These are phyloP conservation scores for Ctenoplectra terminalis DNA, from an alignment of 1,140 invertebrate genomes.

Conservation along the genomic window DNA sequence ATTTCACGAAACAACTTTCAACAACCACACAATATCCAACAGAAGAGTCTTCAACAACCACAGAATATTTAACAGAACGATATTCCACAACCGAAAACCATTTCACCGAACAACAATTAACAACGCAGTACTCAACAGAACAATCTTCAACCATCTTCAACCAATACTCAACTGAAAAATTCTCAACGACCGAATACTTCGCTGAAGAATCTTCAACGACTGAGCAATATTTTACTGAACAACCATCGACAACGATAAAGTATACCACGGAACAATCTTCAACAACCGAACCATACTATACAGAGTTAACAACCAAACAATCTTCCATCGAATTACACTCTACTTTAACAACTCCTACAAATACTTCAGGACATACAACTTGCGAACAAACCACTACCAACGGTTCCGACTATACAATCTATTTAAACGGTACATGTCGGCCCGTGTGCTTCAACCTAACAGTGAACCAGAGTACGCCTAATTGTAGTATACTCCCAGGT, in stretches of 20 bases:
- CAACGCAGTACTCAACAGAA: not conserved
- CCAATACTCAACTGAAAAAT: conserved; percentile 33
- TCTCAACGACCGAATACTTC: not conserved
- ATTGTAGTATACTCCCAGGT: conserved; percentile 85
- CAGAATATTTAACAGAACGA: not conserved
- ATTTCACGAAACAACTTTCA: not conserved
- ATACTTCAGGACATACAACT: conserved; percentile 6
- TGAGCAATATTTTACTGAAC: not conserved
- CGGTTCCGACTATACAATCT: conserved; percentile 38
- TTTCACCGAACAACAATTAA: conserved; percentile 3
- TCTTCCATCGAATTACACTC: conserved; percentile 23
- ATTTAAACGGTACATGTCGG: conserved; percentile 56
- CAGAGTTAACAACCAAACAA: conserved; percentile 8
- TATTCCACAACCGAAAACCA: conserved; percentile 10
- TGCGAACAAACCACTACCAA: conserved; percentile 21
- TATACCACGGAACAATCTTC: conserved; percentile 35
- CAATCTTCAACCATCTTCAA: not conserved
- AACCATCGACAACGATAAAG: conserved; percentile 12
- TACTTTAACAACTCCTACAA: not conserved
- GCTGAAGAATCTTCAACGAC: not conserved
- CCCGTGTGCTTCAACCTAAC: conserved; percentile 83
- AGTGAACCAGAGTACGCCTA: conserved; percentile 71
- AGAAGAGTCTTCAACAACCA: not conserved
- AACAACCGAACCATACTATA: not conserved
- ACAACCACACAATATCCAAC: conserved; percentile 5